phyloP scores from a whole-genome alignment of 2,888 invertebrate genomes.

The Conchocele bisecta region DNA sequence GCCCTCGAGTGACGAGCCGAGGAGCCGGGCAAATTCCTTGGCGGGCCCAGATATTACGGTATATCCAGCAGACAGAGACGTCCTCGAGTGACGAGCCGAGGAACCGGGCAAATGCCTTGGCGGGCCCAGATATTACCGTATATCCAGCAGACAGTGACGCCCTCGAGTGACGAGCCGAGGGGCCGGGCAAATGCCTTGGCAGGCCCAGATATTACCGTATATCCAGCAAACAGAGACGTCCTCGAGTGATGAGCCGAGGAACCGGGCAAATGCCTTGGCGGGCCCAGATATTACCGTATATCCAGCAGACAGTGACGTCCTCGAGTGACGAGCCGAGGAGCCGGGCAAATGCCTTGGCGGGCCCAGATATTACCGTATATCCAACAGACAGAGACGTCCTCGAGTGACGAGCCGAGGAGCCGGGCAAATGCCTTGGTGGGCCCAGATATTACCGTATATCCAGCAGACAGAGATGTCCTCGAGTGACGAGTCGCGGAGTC shows the following conservation, averaged over 20 bases:
- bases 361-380: constrained; percentile 13
- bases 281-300: constrained; percentile 12
- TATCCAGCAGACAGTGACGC: constrained; percentile 1
- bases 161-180: constrained; percentile 4
- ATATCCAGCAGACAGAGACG: not conserved
- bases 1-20: constrained; percentile 6
- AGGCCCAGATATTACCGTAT: too few species aligned
- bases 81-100: constrained; percentile 5
- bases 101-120: constrained; percentile 8
- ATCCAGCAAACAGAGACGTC: too few species aligned
- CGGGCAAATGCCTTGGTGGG: constrained; percentile 15
- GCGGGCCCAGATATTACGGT: too few species aligned
- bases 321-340: constrained; percentile 4
- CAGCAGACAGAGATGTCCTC: too few species aligned
- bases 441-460: too few species aligned
- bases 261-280: too few species aligned
- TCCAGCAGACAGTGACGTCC: constrained; percentile 1
- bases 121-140: too few species aligned
- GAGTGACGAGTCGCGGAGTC: too few species aligned
- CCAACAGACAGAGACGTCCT: constrained; percentile 1
- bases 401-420: constrained; percentile 1
- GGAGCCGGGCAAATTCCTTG: constrained; percentile 8
- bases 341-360: constrained; percentile 11
- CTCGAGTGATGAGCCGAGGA: too few species aligned
- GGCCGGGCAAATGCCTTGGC: constrained; percentile 9